Evolutionary conservation across 1,140 invertebrate genomes (phyloP).

Genomic region (Sycophaga agraensis): DNA sequence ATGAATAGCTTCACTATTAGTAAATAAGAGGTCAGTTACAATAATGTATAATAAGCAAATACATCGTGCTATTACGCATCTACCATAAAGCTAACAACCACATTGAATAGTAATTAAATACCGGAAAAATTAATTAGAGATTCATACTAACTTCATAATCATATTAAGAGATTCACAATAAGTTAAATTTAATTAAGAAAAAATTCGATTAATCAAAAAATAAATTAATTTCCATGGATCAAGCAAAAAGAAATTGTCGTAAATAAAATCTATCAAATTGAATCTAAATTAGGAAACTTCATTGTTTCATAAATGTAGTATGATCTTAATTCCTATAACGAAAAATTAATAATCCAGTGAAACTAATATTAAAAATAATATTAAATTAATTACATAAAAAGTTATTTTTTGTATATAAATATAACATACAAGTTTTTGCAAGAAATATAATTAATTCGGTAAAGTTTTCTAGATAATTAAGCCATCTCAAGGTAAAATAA

Average conservation of each 20-base stretch:
- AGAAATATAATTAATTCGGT: background rate
- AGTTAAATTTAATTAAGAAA: background rate
- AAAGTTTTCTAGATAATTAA: background rate
- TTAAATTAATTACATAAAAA: background rate
- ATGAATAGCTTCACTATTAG: constrained; percentile 3
- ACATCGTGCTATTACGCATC: constrained; percentile 7
- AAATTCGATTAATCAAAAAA: no score
- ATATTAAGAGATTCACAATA: background rate
- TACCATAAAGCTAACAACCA: constrained; percentile 21
- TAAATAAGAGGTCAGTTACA: constrained; percentile 7
- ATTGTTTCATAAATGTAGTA: no score
- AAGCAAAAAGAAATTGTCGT: no score
- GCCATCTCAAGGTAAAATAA: background rate
- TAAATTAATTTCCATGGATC: no score
- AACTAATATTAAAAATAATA: background rate
- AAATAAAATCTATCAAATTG: no score
- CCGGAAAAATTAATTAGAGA: background rate
- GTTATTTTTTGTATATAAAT: background rate
- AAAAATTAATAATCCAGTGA: no score
- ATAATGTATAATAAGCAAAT: constrained; percentile 21
- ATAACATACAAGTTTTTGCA: background rate
- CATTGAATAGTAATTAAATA: constrained; percentile 2
- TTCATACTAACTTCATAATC: background rate
- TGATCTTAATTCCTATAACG: no score
- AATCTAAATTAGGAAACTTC: no score